Evolutionary conservation across 2,888 invertebrate genomes (phyloP).

Genomic region (Acheta domesticus): DNA sequence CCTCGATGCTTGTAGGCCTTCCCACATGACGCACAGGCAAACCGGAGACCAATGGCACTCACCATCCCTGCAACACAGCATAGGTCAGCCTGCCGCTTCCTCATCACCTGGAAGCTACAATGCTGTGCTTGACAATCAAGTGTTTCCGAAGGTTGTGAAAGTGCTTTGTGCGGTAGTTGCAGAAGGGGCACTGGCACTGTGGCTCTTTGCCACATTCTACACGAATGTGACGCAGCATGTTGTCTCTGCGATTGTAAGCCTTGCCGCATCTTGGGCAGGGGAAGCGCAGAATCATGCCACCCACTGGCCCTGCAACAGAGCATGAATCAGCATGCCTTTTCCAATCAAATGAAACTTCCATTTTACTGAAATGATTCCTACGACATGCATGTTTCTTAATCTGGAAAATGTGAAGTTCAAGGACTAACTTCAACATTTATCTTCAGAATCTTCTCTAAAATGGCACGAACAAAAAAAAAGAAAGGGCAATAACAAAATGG

Average conservation of each 20-base stretch:
- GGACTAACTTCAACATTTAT: too few relatives aligned
- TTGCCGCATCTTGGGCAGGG: conserved; percentile 56
- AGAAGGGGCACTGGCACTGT: conserved; percentile 55
- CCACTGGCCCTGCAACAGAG: background rate
- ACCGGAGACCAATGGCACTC: background rate
- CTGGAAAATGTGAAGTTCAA: too few relatives aligned
- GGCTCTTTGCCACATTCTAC: conserved; percentile 59
- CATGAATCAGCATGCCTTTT: background rate
- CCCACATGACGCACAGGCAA: conserved; percentile 28
- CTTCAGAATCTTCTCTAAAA: too few relatives aligned
- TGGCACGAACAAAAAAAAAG: too few relatives aligned
- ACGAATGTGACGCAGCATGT: conserved; percentile 63
- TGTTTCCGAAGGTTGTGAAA: conserved; percentile 27
- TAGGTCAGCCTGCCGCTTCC: conserved; percentile 19
- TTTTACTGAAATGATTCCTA: too few relatives aligned
- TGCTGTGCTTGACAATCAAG: background rate
- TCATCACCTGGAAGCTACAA: conserved; percentile 38
- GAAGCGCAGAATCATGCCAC: background rate
- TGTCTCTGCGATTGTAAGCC: conserved; percentile 70
- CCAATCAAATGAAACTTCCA: too few relatives aligned
- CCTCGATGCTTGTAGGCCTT: conserved; percentile 30
- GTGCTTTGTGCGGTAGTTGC: conserved; percentile 45
- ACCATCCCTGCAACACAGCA: background rate
- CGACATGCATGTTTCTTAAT: too few relatives aligned
- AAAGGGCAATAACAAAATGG: too few relatives aligned